These are phyloP conservation scores for Psilanteris sp. DNA, from an alignment of 1,140 invertebrate species.

Conservation along the genomic window DNA sequence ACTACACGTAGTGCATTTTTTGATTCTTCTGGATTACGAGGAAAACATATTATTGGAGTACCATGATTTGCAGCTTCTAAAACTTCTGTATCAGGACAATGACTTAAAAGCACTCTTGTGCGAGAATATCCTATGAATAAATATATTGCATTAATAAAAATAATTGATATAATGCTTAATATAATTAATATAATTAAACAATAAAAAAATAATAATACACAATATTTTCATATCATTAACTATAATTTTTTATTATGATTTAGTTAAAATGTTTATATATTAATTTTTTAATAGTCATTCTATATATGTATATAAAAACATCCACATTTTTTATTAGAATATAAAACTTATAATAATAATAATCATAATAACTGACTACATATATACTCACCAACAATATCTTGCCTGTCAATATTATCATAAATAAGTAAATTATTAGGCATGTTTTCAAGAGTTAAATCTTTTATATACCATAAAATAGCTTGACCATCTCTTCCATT, in stretches of 20 bases:
- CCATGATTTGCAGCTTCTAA: slow-evolving; percentile 74
- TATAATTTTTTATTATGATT: no score
- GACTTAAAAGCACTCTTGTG: slow-evolving; percentile 71
- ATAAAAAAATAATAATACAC: no score
- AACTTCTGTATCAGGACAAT: slow-evolving; percentile 74
- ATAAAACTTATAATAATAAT: no score
- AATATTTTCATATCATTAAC: no score
- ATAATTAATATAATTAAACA: no score
- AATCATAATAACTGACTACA: no score
- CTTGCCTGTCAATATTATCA: slow-evolving; percentile 71
- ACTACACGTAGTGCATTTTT: slow-evolving; percentile 68
- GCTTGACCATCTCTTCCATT: slow-evolving; percentile 72
- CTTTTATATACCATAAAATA: slow-evolving; percentile 71
- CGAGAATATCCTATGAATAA: slow-evolving; percentile 70
- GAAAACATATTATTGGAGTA: slow-evolving; percentile 75
- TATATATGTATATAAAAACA: no score
- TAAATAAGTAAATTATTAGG: slow-evolving; percentile 72
- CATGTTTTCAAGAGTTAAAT: slow-evolving; percentile 41
- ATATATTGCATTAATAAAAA: slow-evolving; percentile 6
- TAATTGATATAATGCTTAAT: no score
- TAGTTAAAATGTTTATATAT: no score
- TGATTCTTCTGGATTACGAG: slow-evolving; percentile 68
- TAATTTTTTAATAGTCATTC: no score
- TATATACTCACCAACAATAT: slow-evolving; percentile 71
- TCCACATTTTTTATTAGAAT: no score